A percentile compares a stretch with the other conserved stretches of the same genome.
These are phyloP conservation scores for Melanerpes aurifrons DNA, from an alignment of 2,113 vertebrate genomes.

Conservation along the genomic window DNA sequence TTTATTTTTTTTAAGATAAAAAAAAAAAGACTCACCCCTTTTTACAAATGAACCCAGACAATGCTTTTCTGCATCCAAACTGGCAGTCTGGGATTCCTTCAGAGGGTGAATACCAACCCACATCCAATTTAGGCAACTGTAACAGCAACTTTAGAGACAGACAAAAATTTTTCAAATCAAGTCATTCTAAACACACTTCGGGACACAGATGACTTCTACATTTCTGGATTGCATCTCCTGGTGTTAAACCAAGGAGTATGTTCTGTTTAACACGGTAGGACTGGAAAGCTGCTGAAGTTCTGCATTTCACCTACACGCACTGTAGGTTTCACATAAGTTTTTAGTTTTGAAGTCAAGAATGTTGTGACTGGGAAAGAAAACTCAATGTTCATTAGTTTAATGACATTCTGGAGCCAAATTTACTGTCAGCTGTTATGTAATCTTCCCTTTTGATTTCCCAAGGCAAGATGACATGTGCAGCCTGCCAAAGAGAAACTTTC, in stretches of 20 bases:
- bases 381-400: constrained; percentile 52
- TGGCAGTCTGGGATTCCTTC: neutral
- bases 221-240: neutral
- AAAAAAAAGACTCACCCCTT: neutral
- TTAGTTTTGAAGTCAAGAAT: constrained; percentile 27
- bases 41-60: neutral
- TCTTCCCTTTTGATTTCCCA: constrained; percentile 63
- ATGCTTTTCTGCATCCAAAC: neutral
- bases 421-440: constrained; percentile 67
- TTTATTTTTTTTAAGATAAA: neutral
- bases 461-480: constrained; percentile 62
- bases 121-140: neutral
- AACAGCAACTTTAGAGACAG: neutral
- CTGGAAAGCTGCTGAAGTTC: neutral
- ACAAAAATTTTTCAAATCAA: neutral
- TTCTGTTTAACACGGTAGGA: neutral
- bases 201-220: neutral
- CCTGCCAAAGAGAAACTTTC: constrained; percentile 64
- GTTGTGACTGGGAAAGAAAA: constrained; percentile 43
- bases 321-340: neutral
- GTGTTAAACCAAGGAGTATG: neutral
- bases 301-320: neutral
- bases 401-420: constrained; percentile 68
- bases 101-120: neutral
- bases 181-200: neutral